Percentiles rank a stretch among this genome's conserved stretches.
Evolutionary conservation across 2,888 invertebrate species (phyloP).

Genomic region (Hemithea aestivaria): DNA sequence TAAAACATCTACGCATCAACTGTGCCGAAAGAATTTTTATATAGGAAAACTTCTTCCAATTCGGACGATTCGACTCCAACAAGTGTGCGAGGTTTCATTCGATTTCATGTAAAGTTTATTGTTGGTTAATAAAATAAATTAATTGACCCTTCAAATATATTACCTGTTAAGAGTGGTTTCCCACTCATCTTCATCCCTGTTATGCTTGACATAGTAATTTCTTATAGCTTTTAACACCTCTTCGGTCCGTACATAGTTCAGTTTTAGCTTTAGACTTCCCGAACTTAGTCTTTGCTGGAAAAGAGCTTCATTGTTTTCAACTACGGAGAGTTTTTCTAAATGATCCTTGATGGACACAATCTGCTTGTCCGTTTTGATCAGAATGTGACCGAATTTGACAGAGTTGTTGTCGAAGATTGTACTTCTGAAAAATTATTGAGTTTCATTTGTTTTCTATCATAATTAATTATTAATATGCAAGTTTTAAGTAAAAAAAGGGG

Average conservation of each 20-base stretch:
- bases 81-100: no score
- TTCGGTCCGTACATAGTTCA: slow-evolving; percentile 28
- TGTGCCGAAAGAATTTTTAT: no score
- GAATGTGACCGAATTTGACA: slow-evolving; percentile 62
- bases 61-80: no score
- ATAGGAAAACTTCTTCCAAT: no score
- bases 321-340: slow-evolving; percentile 40
- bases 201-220: slow-evolving; percentile 27
- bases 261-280: slow-evolving; percentile 42
- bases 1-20: no score
- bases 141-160: no score
- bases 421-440: slow-evolving; percentile 39
- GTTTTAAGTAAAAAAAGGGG: no score
- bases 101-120: no score
- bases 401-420: slow-evolving; percentile 58
- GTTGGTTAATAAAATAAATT: no score
- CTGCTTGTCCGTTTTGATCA: slow-evolving; percentile 32
- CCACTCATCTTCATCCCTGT: slow-evolving; percentile 21
- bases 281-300: slow-evolving; percentile 42
- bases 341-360: slow-evolving; percentile 30
- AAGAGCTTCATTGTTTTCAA: slow-evolving; percentile 32
- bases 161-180: slow-evolving; percentile 29
- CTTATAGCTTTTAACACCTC: slow-evolving; percentile 40
- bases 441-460: no score
- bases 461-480: no score